Evolutionary conservation across 2,797 vertebrate species (phyloP), one percentile per base, ranked within the genome.

Genomic region (Melanotaenia boesemani): DNA sequence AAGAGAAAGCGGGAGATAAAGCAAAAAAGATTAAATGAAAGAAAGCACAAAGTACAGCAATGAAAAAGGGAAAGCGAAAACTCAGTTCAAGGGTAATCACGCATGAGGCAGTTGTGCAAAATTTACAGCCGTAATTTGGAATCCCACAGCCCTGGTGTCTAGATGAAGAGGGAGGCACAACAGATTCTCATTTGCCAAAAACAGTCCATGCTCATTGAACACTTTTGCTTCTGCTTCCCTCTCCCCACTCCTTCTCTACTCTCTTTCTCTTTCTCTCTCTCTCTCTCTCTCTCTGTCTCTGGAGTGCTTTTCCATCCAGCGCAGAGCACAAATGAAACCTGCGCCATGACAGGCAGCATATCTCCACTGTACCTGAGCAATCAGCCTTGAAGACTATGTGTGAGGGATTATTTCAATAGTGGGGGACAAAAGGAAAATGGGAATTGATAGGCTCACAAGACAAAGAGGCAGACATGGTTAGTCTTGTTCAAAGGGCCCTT

Each of bases 41-140:
- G 44, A 57, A 79, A 73, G 63, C 72, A 71, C 67, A 84, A 67
- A 63, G 77, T 65, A 74, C 70, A 54, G 73, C 70, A 4, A 80
- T 63, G 74, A 68, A 80, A 79, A 70, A 68, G 32, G 61, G 63
- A 81, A 81, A 80, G 79, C 15, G 54, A 82, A 84, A 87, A 76
- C 75, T 81, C 87, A 80, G 85, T 91, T 91, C 77, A 73, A 80
- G 79, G 82, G 84, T 91, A 94, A 93, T 91, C 93, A 93, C 89
- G 92, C 90, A 54, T 90, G 82, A 89, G 79, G 82, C 87, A 76
- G 86, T 84, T 91, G 87, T 87, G 83, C 80, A 82, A 85, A 93
- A 93, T 90, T 84, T 90, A 92, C 89, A 79, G 88, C 85, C 20
- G 80, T 91, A 92, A 91, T 93, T 90, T 93, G 87, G 86, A 85